phyloP scores from a whole-genome alignment of 1,140 invertebrate genomes.

The Drosophila erecta region DNA sequence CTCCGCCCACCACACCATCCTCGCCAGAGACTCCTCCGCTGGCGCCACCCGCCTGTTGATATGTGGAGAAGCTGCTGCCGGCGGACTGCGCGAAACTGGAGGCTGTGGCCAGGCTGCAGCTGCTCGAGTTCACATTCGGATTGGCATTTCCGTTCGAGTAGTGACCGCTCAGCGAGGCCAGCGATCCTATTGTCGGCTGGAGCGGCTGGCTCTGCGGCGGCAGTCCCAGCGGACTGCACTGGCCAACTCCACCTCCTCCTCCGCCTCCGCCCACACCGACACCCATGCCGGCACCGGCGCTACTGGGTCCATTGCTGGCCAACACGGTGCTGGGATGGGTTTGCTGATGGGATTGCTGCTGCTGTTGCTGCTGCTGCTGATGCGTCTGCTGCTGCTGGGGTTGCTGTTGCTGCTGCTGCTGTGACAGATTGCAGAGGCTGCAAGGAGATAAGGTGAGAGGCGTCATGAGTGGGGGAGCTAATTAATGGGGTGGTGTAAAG shows the following conservation, averaged over 20 bases:
- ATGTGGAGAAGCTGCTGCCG: slow-evolving; percentile 83
- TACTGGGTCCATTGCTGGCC: slow-evolving; percentile 78
- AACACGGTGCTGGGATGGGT: slow-evolving; percentile 70
- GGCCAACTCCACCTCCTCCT: slow-evolving; percentile 50
- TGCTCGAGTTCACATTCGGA: slow-evolving; percentile 53
- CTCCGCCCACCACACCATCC: slow-evolving; percentile 54
- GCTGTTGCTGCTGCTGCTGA: slow-evolving; percentile 53
- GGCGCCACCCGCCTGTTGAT: slow-evolving; percentile 63
- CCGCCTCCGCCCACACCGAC: slow-evolving; percentile 50
- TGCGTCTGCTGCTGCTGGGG: slow-evolving; percentile 52
- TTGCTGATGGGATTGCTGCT: slow-evolving; percentile 43
- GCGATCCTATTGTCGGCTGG: slow-evolving; percentile 72
- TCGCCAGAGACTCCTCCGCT: slow-evolving; percentile 44
- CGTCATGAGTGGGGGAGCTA: not conserved
- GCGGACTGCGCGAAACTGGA: slow-evolving; percentile 68
- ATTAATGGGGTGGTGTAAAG: not conserved
- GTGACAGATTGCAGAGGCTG: slow-evolving; percentile 70
- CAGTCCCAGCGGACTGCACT: slow-evolving; percentile 71
- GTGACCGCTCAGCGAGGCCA: slow-evolving; percentile 66
- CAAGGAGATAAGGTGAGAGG: slow-evolving; percentile 8
- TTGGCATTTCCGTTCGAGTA: slow-evolving; percentile 44
- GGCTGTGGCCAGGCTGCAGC: slow-evolving; percentile 63
- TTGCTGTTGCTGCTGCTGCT: slow-evolving; percentile 46
- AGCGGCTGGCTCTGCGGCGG: slow-evolving; percentile 79
- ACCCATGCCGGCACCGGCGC: slow-evolving; percentile 72